Base-by-base conservation (phyloP, 2,113 vertebrate genomes). In the Lepisosteus osseus region DNA sequence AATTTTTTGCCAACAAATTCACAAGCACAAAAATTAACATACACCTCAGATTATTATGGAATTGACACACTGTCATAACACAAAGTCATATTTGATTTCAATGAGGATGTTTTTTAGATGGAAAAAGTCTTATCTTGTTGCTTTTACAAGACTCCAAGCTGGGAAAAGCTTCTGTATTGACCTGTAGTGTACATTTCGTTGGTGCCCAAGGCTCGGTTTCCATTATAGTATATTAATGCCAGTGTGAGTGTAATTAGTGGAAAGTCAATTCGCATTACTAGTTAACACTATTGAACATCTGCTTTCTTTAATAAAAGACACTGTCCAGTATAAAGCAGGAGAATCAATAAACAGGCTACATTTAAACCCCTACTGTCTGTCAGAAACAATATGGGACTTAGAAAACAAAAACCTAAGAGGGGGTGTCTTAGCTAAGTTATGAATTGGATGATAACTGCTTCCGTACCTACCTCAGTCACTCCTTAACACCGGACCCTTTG, bases 231-330 rank as follows among this genome's bases (percentile, higher is more conserved):
- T 91, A 94, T 92, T 94, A 94, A 93, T 93, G 93, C 93, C 92
- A 91, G 89, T 82, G 92, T 93, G 92, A 93, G 86, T 90, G 90
- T 93, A 95, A 98, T 97, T 96, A 97, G 90, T 90, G 92, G 90
- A 90, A 92, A 95, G 95, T 95, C 94, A 95, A 95, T 97, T 93
- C 92, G 91, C 91, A 95, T 97, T 94, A 94, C 92, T 94, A 91
- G 93, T 95, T 94, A 94, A 90, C 91, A 77, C 86, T 93, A 97
- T 95, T 92, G 95, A 97, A 87, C 93, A 96, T 93, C 94, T 96
- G 95, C 92, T 96, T 92, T 92, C 93, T 92, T 94, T 93, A 95
- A 96, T 96, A 95, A 96, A 96, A 95, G 93, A 87, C 90, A 84
- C 86, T 90, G 94, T 94, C 93, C 85, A 86, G 88, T 87, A 89